These are phyloP conservation scores for Leuciscus idus DNA, from an alignment of 2,113 vertebrate species.

Conservation along the genomic window DNA sequence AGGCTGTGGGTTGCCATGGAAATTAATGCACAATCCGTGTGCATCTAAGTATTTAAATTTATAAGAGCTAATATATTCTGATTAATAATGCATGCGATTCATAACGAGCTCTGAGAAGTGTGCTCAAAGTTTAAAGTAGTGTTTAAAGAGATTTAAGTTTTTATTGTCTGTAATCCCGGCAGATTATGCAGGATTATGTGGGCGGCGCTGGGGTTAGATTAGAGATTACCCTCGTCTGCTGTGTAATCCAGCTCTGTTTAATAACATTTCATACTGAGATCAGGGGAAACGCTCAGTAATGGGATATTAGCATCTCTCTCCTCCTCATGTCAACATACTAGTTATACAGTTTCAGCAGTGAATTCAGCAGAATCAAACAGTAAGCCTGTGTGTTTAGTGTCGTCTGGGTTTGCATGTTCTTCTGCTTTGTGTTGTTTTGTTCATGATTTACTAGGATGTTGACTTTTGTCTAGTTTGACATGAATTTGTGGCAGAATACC, in stretches of 20 bases:
- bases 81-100: conserved; percentile 68
- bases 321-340: background rate
- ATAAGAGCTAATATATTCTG: conserved; percentile 55
- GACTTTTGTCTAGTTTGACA: background rate
- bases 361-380: background rate
- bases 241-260: conserved; percentile 38
- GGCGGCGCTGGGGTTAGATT: conserved; percentile 39
- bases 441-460: background rate
- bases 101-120: conserved; percentile 57
- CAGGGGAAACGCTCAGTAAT: conserved; percentile 7
- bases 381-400: background rate
- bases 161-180: conserved; percentile 58
- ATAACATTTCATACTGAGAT: conserved; percentile 42
- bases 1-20: conserved; percentile 57
- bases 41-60: conserved; percentile 49
- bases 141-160: conserved; percentile 51
- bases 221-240: conserved; percentile 32
- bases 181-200: conserved; percentile 47
- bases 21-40: conserved; percentile 53
- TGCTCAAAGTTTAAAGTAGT: conserved; percentile 60
- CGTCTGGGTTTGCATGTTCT: background rate
- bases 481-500: background rate
- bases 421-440: background rate
- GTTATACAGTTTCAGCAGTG: background rate
- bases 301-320: conserved; percentile 24